Base-by-base conservation (phyloP, 2,113 vertebrate species). In the Chunga burmeisteri region DNA sequence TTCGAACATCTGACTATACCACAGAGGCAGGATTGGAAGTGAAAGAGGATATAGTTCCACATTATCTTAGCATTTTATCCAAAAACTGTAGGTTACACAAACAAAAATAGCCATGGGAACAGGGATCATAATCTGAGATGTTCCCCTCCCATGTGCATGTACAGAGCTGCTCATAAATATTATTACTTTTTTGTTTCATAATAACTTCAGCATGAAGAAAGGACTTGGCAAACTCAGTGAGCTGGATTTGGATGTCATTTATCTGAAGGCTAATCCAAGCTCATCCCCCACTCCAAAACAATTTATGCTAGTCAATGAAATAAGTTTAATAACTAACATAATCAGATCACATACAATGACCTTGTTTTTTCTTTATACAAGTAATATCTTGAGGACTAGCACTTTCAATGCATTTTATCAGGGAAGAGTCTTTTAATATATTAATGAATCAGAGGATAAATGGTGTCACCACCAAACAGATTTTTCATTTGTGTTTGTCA, bases 141-240 rank as follows among this genome's bases (percentile, higher is more conserved):
- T 83, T 96, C 21, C 36, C 55, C 88, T 94, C 91, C 91, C 75
- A 88, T 80, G 52, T 25, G 23, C 36, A 91, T 88, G 61, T 91
- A 92, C 47, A 84, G 56, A 92, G 49, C 29, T 81, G 83, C 36
- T 87, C 77, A 92, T 88, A 86, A 95, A 88, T 74, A 53, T 78
- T 77, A 53, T 90, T 90, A 49, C 16, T 86, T 80, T 86, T 72
- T 66, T 52, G 56, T 93, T 95, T 94, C 86, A 34, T 74, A 95
- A 96, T 77, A 93, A 89, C 40, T 93, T 94, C 16, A 92, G 21
- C 83, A 83, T 84, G 95, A 93, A 86, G 47, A 88, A 97, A 93
- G 32, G 71, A 91, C 68, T 74, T 92, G 88, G 90, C 86, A 96
- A 81, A 93, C 34, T 62, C 50, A 66, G 19, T 30, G 19, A 83